Evolutionary conservation across 2,113 vertebrate species (phyloP).

Genomic region (Crotalus helleri): DNA sequence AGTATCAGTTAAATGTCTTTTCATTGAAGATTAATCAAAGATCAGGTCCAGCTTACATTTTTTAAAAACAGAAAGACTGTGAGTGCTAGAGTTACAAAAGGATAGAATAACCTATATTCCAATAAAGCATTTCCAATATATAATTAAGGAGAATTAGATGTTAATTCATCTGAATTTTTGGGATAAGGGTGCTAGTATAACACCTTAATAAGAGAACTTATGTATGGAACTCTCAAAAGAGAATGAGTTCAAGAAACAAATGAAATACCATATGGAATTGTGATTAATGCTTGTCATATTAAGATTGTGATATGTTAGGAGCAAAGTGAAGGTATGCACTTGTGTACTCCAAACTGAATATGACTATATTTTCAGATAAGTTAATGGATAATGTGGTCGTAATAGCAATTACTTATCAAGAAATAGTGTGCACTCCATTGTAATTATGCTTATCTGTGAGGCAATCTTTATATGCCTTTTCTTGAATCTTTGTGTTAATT

Average conservation of each 20-base stretch:
- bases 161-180: neutral
- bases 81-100: neutral
- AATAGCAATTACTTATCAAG: neutral
- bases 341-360: neutral
- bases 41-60: too few relatives aligned
- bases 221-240: neutral
- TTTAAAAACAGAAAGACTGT: neutral
- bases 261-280: neutral
- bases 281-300: neutral
- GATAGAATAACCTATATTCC: neutral
- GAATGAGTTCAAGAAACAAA: neutral
- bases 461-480: neutral
- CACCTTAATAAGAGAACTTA: neutral
- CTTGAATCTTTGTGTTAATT: slow-evolving; percentile 32
- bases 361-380: neutral
- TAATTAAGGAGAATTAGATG: neutral
- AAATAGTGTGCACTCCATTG: neutral
- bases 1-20: neutral
- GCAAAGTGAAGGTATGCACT: neutral
- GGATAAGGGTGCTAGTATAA: neutral
- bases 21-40: neutral
- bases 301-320: neutral
- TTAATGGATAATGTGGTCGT: neutral
- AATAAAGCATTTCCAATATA: neutral
- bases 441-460: neutral